These are phyloP conservation scores for Limnothrissa miodon DNA, from an alignment of 2,113 vertebrate genomes.

Conservation along the genomic window DNA sequence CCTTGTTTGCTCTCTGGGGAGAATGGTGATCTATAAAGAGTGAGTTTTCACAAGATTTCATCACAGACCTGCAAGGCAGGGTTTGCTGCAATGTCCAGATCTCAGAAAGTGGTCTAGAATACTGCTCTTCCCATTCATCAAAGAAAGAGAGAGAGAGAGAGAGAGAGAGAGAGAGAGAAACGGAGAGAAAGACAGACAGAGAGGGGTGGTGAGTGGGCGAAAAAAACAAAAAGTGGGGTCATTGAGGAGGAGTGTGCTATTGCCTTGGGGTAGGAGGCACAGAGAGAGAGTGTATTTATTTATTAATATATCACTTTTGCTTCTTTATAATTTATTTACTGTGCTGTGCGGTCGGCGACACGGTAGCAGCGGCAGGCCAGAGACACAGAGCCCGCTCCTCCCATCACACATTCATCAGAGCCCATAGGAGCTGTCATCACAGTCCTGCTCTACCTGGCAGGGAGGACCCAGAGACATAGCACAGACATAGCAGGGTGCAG, in stretches of 20 bases:
- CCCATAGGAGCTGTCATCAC: neutral
- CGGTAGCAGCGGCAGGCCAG: neutral
- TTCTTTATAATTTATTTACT: neutral
- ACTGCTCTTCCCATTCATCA: slow-evolving; percentile 30
- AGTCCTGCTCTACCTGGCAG: neutral
- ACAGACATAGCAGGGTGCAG: neutral
- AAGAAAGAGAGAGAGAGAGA: slow-evolving; percentile 18
- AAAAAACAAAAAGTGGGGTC: neutral
- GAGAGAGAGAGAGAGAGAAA: slow-evolving; percentile 33
- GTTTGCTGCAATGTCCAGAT: slow-evolving; percentile 7
- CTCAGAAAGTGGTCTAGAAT: neutral
- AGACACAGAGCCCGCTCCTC: neutral
- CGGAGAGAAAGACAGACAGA: neutral
- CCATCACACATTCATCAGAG: neutral
- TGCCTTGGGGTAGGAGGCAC: neutral
- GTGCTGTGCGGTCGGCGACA: neutral
- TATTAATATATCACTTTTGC: neutral
- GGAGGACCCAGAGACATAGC: neutral
- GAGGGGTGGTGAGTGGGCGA: neutral
- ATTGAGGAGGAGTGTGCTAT: neutral
- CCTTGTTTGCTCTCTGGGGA: neutral
- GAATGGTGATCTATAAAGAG: neutral
- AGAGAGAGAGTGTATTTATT: neutral
- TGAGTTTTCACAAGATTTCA: slow-evolving; percentile 11
- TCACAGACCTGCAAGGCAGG: neutral